Evolutionary conservation across 2,113 vertebrate species (phyloP).

Genomic region (Eptesicus fuscus): DNA sequence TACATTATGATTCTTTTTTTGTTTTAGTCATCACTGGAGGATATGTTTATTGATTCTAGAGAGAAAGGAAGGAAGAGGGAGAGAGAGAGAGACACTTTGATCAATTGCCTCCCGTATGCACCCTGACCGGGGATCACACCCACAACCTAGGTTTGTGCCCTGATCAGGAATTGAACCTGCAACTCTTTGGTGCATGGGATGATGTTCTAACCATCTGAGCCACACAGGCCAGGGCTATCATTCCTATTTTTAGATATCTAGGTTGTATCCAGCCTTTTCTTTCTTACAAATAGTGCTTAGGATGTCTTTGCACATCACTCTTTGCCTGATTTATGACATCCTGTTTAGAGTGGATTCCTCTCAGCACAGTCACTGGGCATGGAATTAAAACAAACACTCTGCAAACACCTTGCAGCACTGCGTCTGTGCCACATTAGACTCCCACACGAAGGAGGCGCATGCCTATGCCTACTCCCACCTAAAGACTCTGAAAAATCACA

Average conservation of each 20-base stretch:
- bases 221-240: background rate
- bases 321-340: slow-evolving; percentile 39
- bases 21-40: background rate
- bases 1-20: background rate
- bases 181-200: background rate
- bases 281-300: background rate
- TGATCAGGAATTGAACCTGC: background rate
- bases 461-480: background rate
- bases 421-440: background rate
- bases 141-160: background rate
- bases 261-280: background rate
- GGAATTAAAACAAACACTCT: background rate
- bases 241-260: background rate
- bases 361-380: background rate
- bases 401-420: background rate
- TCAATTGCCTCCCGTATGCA: background rate
- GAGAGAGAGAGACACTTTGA: background rate
- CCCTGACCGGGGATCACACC: background rate
- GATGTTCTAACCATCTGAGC: background rate
- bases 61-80: background rate
- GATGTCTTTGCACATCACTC: background rate
- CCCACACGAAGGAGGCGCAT: rapidly evolving
- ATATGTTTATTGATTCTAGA: background rate
- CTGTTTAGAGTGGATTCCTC: slow-evolving; percentile 33
- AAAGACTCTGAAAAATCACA: background rate